phyloP scores from a whole-genome alignment of 2,113 vertebrate species.

The Corydoras maculifer region DNA sequence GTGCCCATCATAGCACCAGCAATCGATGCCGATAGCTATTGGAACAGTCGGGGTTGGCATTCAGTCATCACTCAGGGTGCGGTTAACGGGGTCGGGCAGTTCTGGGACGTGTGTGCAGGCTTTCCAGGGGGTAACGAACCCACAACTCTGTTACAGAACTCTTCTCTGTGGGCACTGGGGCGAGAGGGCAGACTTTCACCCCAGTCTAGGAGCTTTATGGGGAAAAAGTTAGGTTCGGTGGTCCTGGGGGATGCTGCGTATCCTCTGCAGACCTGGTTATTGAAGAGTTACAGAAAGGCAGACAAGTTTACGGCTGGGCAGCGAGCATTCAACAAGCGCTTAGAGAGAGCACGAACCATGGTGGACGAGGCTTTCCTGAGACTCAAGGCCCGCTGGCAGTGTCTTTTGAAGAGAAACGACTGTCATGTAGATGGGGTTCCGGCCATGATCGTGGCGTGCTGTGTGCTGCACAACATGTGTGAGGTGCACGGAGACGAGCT shows the following conservation, averaged over 20 bases:
- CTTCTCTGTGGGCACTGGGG: conserved; percentile 64
- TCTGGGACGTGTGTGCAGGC: conserved; percentile 71
- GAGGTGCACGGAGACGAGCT: conserved; percentile 63
- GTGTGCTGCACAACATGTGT: conserved; percentile 66
- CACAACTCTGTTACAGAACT: conserved; percentile 65
- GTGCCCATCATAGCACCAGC: conserved; percentile 69
- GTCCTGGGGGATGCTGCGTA: conserved; percentile 63
- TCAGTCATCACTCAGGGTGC: conserved; percentile 61
- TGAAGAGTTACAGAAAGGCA: conserved; percentile 56
- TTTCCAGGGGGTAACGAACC: conserved; percentile 68
- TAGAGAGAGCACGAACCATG: conserved; percentile 44
- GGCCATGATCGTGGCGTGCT: conserved; percentile 62
- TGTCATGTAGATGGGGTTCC: conserved; percentile 62
- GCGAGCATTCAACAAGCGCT: conserved; percentile 54
- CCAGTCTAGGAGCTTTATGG: conserved; percentile 51
- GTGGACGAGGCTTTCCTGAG: conserved; percentile 54
- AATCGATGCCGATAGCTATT: conserved; percentile 60
- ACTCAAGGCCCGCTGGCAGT: conserved; percentile 63
- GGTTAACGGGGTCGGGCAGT: conserved; percentile 59
- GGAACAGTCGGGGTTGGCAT: conserved; percentile 69
- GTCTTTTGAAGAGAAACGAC: conserved; percentile 65
- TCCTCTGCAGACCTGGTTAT: conserved; percentile 66
- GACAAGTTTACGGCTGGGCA: conserved; percentile 35
- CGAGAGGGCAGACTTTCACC: conserved; percentile 61
- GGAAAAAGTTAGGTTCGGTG: conserved; percentile 59